Base-by-base conservation (phyloP, 2,797 vertebrate genomes). In the Miichthys miiuy region DNA sequence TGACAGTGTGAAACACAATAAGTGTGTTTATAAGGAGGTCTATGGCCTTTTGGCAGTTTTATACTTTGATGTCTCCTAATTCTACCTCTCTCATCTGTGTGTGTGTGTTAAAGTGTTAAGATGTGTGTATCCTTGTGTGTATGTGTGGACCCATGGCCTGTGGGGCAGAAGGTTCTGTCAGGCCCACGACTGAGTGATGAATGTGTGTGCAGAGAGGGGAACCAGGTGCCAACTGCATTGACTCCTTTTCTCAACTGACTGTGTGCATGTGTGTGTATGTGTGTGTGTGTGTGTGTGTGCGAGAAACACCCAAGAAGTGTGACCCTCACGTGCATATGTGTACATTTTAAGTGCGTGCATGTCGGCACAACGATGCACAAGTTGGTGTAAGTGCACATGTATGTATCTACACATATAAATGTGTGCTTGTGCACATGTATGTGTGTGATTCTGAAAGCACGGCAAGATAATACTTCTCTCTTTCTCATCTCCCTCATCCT, bases 401-500 rank as follows among this genome's bases (percentile, higher is more conserved):
- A 46, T 4, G 47, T 62, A 68, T 66, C 44, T 42, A 67, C 55
- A 70, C 63, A 46, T 74, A 46, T 70, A 65, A 77, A 65, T 75
- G 74, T 65, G 62, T 50, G 17, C 64, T 46, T 50, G 11, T 75
- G 58, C 70, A 68, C 17, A 38, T 75, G 81, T 62, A 65, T 58
- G 61, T 86, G 85, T 63, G 70, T 42, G 81, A 84, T 80, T 86
- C 82, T 88, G 82, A 90, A 85, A 88, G 84, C 83, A 64, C 48
- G 41, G 87, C 61, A 25, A 91, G 91, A 93, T 93, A 92, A 94
- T 92, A 84, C 88, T 89, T 89, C 92, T 93, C 89, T 85, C 89
- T 91, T 93, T 93, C 92, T 93, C 93, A 92, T 94, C 92, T 91
- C 80, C 86, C 89, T 93, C 92, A 91, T 90, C 91, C 92, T 93